Base-by-base conservation (phyloP, 2,888 invertebrate species). In the Serrognathus titanus region DNA sequence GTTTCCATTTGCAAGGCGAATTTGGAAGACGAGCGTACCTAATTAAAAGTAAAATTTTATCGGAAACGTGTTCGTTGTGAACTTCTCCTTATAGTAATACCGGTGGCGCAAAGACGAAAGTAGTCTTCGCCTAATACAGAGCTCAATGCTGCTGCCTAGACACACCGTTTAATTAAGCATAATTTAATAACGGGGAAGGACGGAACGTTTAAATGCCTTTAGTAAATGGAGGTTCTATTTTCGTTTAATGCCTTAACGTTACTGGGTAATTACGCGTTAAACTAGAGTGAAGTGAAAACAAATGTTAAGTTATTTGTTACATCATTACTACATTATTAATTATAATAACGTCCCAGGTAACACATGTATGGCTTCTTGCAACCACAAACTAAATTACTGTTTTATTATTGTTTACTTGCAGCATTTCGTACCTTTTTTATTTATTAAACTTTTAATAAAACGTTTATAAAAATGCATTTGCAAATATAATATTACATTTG, bases 81-180 rank as follows among this genome's bases (percentile, higher is more conserved):
- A 12, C 62, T 66, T 67, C 68, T 64, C 59, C 60, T 63, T 69
- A 69, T 64, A 69, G 67, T 58, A 67, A 70, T 66, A 69, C 70
- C 65, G 62, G 70, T 73, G 71, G 71, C 71, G 71, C 70, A 71
- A 69, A 65, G 66, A 65, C 63, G 61, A 64, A 62, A 65, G 66
- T 67, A 61, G 72, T 66, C 69, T 67, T 71, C 63, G 67, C 72
- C 72, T 70, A 72, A 71, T 71, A 70, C 51, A 61, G 62, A 31
- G 24, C 51, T 51, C 60, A 48, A 52, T 46, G 52, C 52, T 55
- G 56, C 43, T 48, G 52, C 53, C 41, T 43, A 50, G 47, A 55
- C 59, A 7, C 24, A 62, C 59, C 48, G 60, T 60, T 62, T 62
- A 60, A 62, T 62, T 62, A 62, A 59, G 57, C 52, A 57, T 59